These are phyloP conservation scores for Lycorma delicatula DNA, from an alignment of 1,140 invertebrate species.

Conservation along the genomic window DNA sequence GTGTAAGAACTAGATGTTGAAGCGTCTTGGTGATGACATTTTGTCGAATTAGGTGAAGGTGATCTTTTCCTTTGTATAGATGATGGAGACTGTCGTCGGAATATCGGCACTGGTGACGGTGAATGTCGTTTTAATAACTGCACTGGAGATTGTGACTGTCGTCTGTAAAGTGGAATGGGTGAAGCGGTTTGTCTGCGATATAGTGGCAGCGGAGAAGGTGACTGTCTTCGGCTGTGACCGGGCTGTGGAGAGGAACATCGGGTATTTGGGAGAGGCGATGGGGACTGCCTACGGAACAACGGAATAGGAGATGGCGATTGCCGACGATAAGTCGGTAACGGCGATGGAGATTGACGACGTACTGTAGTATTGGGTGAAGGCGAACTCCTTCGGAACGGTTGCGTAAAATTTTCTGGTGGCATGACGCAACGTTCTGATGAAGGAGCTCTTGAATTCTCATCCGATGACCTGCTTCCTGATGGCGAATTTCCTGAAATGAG, in stretches of 20 bases:
- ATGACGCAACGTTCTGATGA: slow-evolving; percentile 10
- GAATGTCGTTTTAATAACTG: slow-evolving; percentile 17
- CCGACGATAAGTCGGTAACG: slow-evolving; percentile 11
- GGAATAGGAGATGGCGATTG: slow-evolving; percentile 15
- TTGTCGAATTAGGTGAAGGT: slow-evolving; percentile 14
- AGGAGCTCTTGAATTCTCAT: slow-evolving; percentile 15
- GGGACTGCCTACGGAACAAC: slow-evolving; percentile 12
- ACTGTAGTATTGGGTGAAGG: slow-evolving; percentile 4
- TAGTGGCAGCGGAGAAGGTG: slow-evolving; percentile 16
- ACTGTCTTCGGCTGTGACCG: slow-evolving; percentile 16
- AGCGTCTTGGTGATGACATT: slow-evolving; percentile 20
- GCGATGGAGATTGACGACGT: slow-evolving; percentile 14
- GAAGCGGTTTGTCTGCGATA: slow-evolving; percentile 17
- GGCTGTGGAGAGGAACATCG: slow-evolving; percentile 17
- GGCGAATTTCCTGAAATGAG: slow-evolving; percentile 10
- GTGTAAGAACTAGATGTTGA: slow-evolving; percentile 18
- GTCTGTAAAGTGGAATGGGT: slow-evolving; percentile 7
- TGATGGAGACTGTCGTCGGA: slow-evolving; percentile 20
- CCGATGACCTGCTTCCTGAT: slow-evolving; percentile 18
- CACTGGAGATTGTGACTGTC: slow-evolving; percentile 19
- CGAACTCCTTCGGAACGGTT: slow-evolving; percentile 2
- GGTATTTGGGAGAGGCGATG: slow-evolving; percentile 8
- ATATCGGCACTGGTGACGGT: slow-evolving; percentile 12
- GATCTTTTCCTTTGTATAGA: slow-evolving; percentile 10
- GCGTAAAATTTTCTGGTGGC: slow-evolving; percentile 5